A percentile compares a stretch with the other conserved stretches of the same genome.
Evolutionary conservation across 23 tunicate species (phyloP).

Genomic region (Trididemnum clinides): DNA sequence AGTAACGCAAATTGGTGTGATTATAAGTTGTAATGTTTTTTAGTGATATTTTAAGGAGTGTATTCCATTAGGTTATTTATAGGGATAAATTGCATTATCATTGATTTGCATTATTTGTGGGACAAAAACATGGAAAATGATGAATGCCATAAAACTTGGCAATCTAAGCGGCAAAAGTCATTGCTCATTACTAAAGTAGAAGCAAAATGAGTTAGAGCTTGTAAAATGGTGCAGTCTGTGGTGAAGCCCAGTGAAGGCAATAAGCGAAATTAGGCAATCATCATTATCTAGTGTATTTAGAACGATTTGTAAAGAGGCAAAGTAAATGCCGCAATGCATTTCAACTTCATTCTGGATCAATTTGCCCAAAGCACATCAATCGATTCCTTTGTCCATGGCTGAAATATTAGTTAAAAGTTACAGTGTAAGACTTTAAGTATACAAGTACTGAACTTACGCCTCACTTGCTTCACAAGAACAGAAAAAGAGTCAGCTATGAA

Average conservation of each 20-base stretch:
- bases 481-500: no score
- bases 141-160: neutral
- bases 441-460: no score
- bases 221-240: neutral
- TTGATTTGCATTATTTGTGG: no score
- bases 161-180: neutral
- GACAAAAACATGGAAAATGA: no score
- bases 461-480: neutral
- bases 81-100: no score
- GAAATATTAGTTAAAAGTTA: neutral
- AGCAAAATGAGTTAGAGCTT: neutral
- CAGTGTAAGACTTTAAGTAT: no score
- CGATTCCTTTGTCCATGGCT: neutral
- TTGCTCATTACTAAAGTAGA: neutral
- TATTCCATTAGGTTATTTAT: no score
- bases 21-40: no score
- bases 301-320: slow-evolving; percentile 4
- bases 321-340: neutral
- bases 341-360: neutral
- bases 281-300: neutral
- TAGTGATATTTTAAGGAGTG: no score
- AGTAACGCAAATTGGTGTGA: no score
- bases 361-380: neutral
- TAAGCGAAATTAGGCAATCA: neutral
- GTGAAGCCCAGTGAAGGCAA: neutral